A percentile compares a stretch with the other conserved stretches of the same genome.
Evolutionary conservation across 2,113 vertebrate genomes (phyloP).

Genomic region (Fregetta grallaria): DNA sequence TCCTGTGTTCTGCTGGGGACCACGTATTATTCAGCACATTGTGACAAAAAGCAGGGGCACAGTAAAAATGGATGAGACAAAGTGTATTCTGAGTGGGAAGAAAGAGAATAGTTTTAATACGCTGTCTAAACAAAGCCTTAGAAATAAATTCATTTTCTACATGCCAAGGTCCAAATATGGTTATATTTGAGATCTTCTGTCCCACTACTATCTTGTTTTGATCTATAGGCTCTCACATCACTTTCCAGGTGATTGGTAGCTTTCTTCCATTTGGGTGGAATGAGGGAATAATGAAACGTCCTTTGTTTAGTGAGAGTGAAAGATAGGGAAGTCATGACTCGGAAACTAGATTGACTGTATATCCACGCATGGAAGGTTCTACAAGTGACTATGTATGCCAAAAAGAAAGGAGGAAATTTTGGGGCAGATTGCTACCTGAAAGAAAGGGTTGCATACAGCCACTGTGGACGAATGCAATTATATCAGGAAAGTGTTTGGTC

Average conservation of each 20-base stretch:
- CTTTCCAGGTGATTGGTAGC: neutral
- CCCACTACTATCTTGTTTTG: neutral
- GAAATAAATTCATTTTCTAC: neutral
- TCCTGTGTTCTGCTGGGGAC: neutral
- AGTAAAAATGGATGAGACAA: neutral
- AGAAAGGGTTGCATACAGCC: neutral
- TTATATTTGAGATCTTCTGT: neutral
- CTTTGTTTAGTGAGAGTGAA: neutral
- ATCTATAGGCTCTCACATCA: neutral
- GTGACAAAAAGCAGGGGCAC: neutral
- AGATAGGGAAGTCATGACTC: neutral
- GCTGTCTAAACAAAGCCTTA: neutral
- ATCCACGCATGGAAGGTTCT: neutral
- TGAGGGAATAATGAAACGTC: neutral
- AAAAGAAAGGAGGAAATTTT: neutral
- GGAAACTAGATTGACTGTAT: neutral
- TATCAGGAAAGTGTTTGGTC: neutral
- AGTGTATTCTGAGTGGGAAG: neutral
- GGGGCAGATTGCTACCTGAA: neutral
- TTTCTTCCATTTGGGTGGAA: neutral
- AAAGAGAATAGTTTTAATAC: neutral
- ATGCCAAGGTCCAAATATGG: neutral
- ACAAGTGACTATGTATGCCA: accelerated
- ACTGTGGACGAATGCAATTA: neutral
- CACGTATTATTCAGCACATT: neutral